phyloP scores from a whole-genome alignment of 2,888 invertebrate species.

The Sinohyriopsis cumingii region DNA sequence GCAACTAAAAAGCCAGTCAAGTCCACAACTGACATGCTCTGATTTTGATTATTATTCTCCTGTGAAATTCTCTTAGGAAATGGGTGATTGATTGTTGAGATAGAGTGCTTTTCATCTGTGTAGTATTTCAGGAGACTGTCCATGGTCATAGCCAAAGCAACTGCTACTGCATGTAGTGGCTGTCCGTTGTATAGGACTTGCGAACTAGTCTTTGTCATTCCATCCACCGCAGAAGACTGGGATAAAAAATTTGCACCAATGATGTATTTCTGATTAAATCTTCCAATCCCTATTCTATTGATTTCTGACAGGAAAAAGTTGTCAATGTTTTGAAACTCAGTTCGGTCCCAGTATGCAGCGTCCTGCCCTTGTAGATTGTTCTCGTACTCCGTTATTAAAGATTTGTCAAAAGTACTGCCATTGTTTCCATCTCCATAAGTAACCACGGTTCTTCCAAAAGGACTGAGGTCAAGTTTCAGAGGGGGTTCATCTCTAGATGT shows the following conservation, averaged over 20 bases:
- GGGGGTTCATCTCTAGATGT: constrained; percentile 74
- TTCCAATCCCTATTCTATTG: constrained; percentile 55
- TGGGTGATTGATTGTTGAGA: constrained; percentile 34
- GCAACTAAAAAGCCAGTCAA: constrained; percentile 38
- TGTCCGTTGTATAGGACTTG: constrained; percentile 83
- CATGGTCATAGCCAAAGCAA: constrained; percentile 75
- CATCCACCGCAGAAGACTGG: constrained; percentile 7
- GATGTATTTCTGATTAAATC: constrained; percentile 68
- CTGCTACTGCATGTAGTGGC: constrained; percentile 82
- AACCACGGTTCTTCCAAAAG: constrained; percentile 21
- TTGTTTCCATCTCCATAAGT: constrained; percentile 1
- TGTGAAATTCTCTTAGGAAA: constrained; percentile 18
- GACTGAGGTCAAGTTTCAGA: constrained; percentile 75
- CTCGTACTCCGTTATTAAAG: not conserved
- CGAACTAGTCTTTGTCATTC: constrained; percentile 65
- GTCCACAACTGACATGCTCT: constrained; percentile 8
- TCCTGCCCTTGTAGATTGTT: not conserved
- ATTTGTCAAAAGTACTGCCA: not conserved
- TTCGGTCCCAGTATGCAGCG: not conserved
- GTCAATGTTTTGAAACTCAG: not conserved
- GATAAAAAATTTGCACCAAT: constrained; percentile 55
- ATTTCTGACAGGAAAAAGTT: constrained; percentile 41
- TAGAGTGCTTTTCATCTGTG: constrained; percentile 20
- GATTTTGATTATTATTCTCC: constrained; percentile 9
- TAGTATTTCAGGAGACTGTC: constrained; percentile 39